These are phyloP conservation scores for Unio pictorum DNA, from an alignment of 2,888 invertebrate genomes.

Conservation along the genomic window DNA sequence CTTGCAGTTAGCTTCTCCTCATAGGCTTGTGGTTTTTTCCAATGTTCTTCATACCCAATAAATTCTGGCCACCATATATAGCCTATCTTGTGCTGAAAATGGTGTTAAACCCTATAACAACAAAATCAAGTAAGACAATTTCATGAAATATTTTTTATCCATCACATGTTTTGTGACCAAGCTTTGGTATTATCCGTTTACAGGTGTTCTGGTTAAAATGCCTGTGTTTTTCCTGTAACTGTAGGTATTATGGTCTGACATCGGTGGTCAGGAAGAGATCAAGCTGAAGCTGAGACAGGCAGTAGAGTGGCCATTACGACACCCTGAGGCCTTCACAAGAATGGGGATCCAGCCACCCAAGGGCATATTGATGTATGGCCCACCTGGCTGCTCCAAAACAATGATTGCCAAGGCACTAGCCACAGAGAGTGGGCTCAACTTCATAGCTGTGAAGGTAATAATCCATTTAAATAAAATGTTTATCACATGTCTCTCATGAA, in stretches of 20 bases:
- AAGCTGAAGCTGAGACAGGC: conserved; percentile 90
- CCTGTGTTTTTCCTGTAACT: neutral
- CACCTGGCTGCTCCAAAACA: conserved; percentile 98
- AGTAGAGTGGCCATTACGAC: conserved; percentile 93
- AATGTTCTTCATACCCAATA: no score
- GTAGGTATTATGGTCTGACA: conserved; percentile 83
- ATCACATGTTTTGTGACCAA: no score
- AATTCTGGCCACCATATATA: no score
- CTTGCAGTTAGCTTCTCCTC: no score
- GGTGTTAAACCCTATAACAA: no score
- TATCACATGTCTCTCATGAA: neutral
- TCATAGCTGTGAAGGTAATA: conserved; percentile 89
- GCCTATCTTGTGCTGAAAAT: no score
- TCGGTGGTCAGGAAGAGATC: conserved; percentile 90
- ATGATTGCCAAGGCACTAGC: conserved; percentile 98
- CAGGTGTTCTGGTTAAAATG: neutral
- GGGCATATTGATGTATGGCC: conserved; percentile 95
- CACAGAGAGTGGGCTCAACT: conserved; percentile 94
- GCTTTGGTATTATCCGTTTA: neutral
- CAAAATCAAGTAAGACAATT: no score
- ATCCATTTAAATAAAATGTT: neutral
- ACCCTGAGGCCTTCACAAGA: conserved; percentile 85
- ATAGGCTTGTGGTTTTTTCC: no score
- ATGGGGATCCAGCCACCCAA: conserved; percentile 89
- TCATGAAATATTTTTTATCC: no score